Percentiles rank a stretch among this genome's conserved stretches.
Conservation (phyloP, 2,888 invertebrate species). For the Hipparchia semele region DNA sequence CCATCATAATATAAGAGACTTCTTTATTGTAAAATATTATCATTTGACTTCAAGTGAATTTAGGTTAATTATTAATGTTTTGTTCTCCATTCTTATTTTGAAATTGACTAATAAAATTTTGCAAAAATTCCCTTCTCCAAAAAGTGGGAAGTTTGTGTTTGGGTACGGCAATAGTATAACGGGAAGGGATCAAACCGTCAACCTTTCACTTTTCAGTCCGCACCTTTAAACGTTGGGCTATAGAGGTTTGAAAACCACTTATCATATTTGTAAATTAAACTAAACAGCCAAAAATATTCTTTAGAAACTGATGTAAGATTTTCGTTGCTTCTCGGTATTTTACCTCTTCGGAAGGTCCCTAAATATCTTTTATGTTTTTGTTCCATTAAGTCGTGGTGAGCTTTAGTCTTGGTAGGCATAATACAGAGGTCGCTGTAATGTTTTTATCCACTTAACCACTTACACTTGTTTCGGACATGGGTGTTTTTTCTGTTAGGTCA, state of each 20-base stretch:
- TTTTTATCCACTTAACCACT: constrained; percentile 31
- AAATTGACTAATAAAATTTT: no score
- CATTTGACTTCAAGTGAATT: no score
- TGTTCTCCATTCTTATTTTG: no score
- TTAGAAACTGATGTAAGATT: constrained; percentile 6
- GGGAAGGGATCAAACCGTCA: no score
- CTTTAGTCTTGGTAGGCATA: constrained; percentile 50
- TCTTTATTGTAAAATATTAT: no score
- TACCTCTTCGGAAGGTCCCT: constrained; percentile 39
- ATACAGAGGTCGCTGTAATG: constrained; percentile 43
- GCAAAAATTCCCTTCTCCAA: no score
- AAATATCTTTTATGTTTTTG: constrained; percentile 72
- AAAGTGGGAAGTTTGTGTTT: no score
- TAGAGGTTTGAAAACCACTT: neutral
- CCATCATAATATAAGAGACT: no score
- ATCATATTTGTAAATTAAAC: neutral
- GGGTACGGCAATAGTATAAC: no score
- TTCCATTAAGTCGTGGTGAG: constrained; percentile 65
- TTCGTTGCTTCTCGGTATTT: constrained; percentile 31
- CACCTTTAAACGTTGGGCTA: no score
- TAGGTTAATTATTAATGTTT: no score
- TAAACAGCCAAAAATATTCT: neutral
- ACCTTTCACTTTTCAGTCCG: no score
- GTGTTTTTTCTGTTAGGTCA: constrained; percentile 10
- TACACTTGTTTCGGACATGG: constrained; percentile 20